Evolutionary conservation across 2,888 invertebrate genomes (phyloP), one percentile per base, ranked within the genome.

Genomic region (Masnerella sp.): DNA sequence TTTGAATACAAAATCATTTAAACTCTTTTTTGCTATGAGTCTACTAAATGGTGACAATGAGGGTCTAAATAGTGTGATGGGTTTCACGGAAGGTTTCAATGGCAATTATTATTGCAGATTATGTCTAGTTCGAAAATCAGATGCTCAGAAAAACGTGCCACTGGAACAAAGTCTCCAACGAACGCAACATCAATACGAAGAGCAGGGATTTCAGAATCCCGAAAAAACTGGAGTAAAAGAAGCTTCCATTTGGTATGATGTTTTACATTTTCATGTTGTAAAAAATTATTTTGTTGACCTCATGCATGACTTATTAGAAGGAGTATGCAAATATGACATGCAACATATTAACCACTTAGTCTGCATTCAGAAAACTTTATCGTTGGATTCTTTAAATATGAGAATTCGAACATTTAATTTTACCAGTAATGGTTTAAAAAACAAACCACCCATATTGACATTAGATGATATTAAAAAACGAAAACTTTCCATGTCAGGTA

Each of bases 231-330:
- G 68, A 32, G 18, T 73, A 3, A 58, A 64, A 58, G 52, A 58
- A 43, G 32, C 5, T 12, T 73, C 47, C 5, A 14, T 47, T 18
- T 62, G 38, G 22, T 47, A 59, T 18, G 30, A 38, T 2, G n/a
- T 73, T 42, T 8, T 15, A 1, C n/a, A 25, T 25, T 74, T 69
- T 54, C 65, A 65, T 14, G 43, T 56, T 1, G 9, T 14, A 12
- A 12, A 58, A 14, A 74, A 74, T 54, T 51, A 9, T 25, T 25
- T 12, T 34, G 52, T 52, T 2, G 52, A 62, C 38, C 7, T 42
- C 4, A 36, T 73, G 45, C 68, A 74, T 34, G 73, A 74, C 22
- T 2, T 58, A 7, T 7, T 56, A 1, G 62, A 61, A 28, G 52
- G 28, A 2, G 17, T 54, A 5, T 42, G 42, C 43, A 2, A 43